Evolutionary conservation across 2,888 invertebrate species (phyloP), one percentile per base, ranked within the genome.

Genomic region (Meganola albula): DNA sequence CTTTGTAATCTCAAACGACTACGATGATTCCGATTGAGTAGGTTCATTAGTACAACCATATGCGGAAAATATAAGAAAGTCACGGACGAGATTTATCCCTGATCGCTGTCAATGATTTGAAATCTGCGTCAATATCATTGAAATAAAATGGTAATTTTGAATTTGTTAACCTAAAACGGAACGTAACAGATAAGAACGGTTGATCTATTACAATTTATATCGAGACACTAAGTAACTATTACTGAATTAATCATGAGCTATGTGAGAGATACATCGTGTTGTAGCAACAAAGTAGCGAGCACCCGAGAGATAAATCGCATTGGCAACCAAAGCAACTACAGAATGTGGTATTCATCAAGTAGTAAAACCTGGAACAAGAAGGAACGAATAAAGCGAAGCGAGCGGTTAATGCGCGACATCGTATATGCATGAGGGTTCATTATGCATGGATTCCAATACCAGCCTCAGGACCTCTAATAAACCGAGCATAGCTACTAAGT

Each of bases 401-500:
- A 47, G 57, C 53, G 55, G 63, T 67, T 68, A 66, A 71, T 65
- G 68, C 57, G 64, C 67, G 63, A 64, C 68, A 71, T 74, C 69
- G 67, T 62, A 65, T 76, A 80, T 79, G 77, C 65, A 79, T 76
- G 75, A 75, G 70, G 54, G 53, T 65, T 63, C 67, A 78, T 79
- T 76, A 76, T 79, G 72, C 73, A 78, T 74, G 74, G 64, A 70
- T 70, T 70, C 70, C 72, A 67, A 70, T 69, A 65, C 64, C 56
- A 58, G 62, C 43, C 58, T 58, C 56, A 45, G 53, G 58, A 52
- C 51, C 53, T 55, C 63, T 74, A 72, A 74, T 70, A n/a, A 69
- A 65, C 60, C 54, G 54, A 62, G 62, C 58, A 55, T 59, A 63
- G 58, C 54, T 44, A 51, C 48, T 49, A 25, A 34, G 37, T 37